Conservation (phyloP, 1,140 invertebrate genomes). For the Anthonomus grandis region DNA sequence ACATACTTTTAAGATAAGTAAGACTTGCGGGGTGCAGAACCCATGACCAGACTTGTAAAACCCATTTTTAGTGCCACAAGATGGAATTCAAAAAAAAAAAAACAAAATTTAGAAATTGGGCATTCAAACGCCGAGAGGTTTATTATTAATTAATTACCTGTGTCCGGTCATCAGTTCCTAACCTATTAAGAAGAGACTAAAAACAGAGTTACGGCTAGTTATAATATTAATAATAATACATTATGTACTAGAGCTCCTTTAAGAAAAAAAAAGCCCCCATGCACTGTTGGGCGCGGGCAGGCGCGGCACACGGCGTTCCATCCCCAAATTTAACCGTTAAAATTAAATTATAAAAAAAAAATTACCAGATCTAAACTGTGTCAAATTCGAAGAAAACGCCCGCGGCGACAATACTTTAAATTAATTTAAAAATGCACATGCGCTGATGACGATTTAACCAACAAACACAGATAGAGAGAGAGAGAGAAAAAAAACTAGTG, state of each 20-base stretch:
- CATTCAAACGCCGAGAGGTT: background rate
- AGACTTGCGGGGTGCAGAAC: constrained; percentile 7
- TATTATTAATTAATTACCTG: background rate
- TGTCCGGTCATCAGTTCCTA: background rate
- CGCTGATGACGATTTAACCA: too few relatives aligned
- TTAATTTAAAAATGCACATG: background rate
- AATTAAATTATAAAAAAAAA: background rate
- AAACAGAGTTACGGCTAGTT: constrained; percentile 44
- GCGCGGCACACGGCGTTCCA: too few relatives aligned
- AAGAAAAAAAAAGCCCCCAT: constrained; percentile 15
- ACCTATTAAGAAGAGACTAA: constrained; percentile 25
- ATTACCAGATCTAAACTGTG: too few relatives aligned
- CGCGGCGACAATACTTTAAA: too few relatives aligned
- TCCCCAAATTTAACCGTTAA: background rate
- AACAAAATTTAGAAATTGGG: background rate
- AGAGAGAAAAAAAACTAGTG: background rate
- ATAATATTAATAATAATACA: constrained; percentile 46
- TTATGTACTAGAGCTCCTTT: constrained; percentile 38
- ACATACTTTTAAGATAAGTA: constrained; percentile 19
- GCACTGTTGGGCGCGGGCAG: constrained; percentile 20
- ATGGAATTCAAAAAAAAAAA: background rate
- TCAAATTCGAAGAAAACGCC: too few relatives aligned
- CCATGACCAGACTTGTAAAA: background rate
- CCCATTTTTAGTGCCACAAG: background rate
- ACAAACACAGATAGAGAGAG: too few relatives aligned